Evolutionary conservation across 1,140 invertebrate genomes (phyloP).

Genomic region (Hypothenemus hampei): DNA sequence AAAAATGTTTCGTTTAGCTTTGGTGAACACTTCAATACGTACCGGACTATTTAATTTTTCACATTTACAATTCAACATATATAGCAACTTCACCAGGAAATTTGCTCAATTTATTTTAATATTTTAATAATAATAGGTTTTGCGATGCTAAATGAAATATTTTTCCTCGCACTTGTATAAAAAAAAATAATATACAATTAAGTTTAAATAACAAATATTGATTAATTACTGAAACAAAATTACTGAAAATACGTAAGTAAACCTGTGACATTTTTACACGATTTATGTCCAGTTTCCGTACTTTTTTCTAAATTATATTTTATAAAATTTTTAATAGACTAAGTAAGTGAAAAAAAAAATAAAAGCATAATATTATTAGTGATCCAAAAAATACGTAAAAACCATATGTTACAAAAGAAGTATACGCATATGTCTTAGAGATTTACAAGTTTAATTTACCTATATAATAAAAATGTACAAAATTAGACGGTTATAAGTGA

Average conservation of each 20-base stretch:
- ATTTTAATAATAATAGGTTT: too few species aligned
- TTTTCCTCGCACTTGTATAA: too few species aligned
- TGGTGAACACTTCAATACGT: too few species aligned
- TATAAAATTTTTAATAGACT: conserved; percentile 36
- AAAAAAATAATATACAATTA: too few species aligned
- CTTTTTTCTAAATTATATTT: conserved; percentile 33
- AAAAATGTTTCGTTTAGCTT: too few species aligned
- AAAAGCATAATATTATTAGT: conserved; percentile 39
- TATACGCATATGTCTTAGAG: conserved; percentile 37
- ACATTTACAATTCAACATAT: too few species aligned
- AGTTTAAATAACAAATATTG: background rate
- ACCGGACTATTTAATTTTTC: too few species aligned
- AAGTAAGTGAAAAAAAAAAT: conserved; percentile 31
- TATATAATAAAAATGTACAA: conserved; percentile 10
- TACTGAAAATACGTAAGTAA: conserved; percentile 32
- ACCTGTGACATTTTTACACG: conserved; percentile 22
- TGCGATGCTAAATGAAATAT: too few species aligned
- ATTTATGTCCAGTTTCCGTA: conserved; percentile 10
- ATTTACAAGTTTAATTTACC: background rate
- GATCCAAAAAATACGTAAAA: conserved; percentile 43
- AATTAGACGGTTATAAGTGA: background rate
- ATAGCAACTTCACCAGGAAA: too few species aligned
- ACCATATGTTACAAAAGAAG: conserved; percentile 42
- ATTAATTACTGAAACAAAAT: conserved; percentile 22
- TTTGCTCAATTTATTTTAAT: too few species aligned